Base-by-base conservation (phyloP, 2,113 vertebrate species). In the Urocitellus parryii region DNA sequence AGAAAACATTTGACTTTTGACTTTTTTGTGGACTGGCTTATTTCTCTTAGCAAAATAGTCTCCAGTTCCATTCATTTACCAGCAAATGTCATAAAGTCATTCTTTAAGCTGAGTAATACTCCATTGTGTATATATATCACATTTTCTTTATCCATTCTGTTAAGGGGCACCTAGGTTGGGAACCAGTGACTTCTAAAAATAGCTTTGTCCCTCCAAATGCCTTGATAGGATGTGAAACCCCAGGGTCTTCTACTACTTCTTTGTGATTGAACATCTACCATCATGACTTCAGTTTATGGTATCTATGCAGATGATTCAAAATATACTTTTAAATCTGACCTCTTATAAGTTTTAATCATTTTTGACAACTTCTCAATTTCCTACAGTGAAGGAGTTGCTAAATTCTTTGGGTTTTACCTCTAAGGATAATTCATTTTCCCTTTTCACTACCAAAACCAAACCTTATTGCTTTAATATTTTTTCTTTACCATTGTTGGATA, bases 331-430 rank as follows among this genome's bases (percentile, higher is more conserved):
- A 29, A 27, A 70, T 51, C 5, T 63, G 32, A 83, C 11, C 17
- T 63, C 37, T 65, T 83, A 37, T 29, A 73, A 80, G 39, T 88
- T 83, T 76, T 79, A 56, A 70, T 79, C 13, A 56, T 58, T 90
- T 92, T 85, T 65, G 8, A 78, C 22, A 74, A 84, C 8, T 92
- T 79, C 73, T 78, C 32, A 56, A 37, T 85, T 18, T 27, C 24
- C 45, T 93, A 17, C 9, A 80, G 29, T 32, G 29, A 74, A 92
- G 13, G 56, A 90, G 10, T 65, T 84, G 53, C 20, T 53, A 39
- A 80, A 39, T 70, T 84, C 37, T 76, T 74, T 56, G 29, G 24
- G 24, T 68, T 89, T 89, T 80, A 93, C 67, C 82, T 95, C 39
- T 22, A 79, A 81, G 65, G 65, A 73, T 89, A 13, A 63, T 56